Percentiles rank a stretch among this genome's conserved stretches.
These are phyloP conservation scores for Danio kyathit DNA, from an alignment of 2,797 vertebrate genomes.

Conservation along the genomic window DNA sequence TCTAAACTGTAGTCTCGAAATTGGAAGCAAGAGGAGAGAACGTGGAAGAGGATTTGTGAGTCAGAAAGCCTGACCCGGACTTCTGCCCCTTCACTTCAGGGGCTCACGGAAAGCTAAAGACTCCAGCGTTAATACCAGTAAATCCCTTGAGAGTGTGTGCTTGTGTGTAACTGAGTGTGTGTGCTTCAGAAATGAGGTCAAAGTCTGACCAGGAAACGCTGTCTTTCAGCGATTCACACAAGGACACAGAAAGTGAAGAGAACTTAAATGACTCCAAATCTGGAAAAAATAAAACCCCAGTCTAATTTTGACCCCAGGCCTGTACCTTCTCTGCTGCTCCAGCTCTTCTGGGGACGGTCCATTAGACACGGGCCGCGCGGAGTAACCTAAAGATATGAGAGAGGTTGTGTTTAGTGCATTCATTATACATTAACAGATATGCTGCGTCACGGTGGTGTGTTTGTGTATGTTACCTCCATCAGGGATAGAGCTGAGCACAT, in stretches of 20 bases:
- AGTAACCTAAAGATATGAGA: conserved; percentile 71
- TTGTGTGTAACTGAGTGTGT: conserved; percentile 55
- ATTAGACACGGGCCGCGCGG: conserved; percentile 82
- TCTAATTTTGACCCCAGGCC: neutral
- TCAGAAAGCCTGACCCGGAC: conserved; percentile 56
- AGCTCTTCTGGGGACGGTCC: conserved; percentile 87
- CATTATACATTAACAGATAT: neutral
- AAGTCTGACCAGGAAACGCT: conserved; percentile 11
- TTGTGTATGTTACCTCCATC: conserved; percentile 74
- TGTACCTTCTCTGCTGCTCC: conserved; percentile 88
- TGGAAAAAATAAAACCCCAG: no score
- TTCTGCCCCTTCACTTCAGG: conserved; percentile 67
- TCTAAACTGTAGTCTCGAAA: neutral
- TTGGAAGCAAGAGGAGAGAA: neutral
- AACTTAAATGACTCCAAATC: neutral
- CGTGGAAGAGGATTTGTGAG: conserved; percentile 47
- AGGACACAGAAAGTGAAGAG: neutral
- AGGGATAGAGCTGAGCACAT: conserved; percentile 78
- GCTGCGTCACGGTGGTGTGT: neutral
- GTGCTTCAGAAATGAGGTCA: neutral
- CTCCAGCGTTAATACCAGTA: conserved; percentile 71
- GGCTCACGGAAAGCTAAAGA: conserved; percentile 67
- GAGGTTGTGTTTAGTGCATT: neutral
- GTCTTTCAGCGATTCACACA: conserved; percentile 2
- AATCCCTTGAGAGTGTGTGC: conserved; percentile 65